Conservation (phyloP, 2,888 invertebrate species). For the Salpingus planirostris region DNA sequence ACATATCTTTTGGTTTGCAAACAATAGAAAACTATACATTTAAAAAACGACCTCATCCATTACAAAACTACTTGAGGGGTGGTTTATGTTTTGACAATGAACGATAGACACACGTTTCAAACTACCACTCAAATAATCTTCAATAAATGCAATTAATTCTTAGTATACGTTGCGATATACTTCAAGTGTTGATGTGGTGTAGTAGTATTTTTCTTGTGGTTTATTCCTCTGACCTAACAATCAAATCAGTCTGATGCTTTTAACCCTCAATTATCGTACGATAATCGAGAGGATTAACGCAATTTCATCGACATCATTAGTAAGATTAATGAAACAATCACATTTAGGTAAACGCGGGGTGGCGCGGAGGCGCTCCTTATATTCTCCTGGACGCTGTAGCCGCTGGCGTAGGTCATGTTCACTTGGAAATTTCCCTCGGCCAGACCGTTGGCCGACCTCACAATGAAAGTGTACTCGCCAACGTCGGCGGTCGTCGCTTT, state of each 20-base stretch:
- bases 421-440: slow-evolving; percentile 54
- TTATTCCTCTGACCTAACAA: too few species aligned
- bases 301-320: too few species aligned
- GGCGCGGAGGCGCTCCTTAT: too few species aligned
- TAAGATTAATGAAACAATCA: slow-evolving; percentile 35
- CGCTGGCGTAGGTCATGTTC: slow-evolving; percentile 49
- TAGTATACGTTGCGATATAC: slow-evolving; percentile 10
- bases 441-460: slow-evolving; percentile 53
- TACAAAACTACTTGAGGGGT: slow-evolving; percentile 16
- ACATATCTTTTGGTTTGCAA: slow-evolving; percentile 35
- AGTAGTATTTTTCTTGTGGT: too few species aligned
- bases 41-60: slow-evolving; percentile 26
- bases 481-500: slow-evolving; percentile 49
- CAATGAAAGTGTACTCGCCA: slow-evolving; percentile 56
- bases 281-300: too few species aligned
- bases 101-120: slow-evolving; percentile 3
- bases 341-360: slow-evolving; percentile 36
- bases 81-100: too few species aligned
- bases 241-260: too few species aligned
- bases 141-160: slow-evolving; percentile 7
- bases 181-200: slow-evolving; percentile 10
- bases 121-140: not conserved
- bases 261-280: too few species aligned
- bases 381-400: slow-evolving; percentile 33
- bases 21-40: slow-evolving; percentile 40